phyloP scores from a whole-genome alignment of 2,797 vertebrate species.

The Eulemur mongoz region DNA sequence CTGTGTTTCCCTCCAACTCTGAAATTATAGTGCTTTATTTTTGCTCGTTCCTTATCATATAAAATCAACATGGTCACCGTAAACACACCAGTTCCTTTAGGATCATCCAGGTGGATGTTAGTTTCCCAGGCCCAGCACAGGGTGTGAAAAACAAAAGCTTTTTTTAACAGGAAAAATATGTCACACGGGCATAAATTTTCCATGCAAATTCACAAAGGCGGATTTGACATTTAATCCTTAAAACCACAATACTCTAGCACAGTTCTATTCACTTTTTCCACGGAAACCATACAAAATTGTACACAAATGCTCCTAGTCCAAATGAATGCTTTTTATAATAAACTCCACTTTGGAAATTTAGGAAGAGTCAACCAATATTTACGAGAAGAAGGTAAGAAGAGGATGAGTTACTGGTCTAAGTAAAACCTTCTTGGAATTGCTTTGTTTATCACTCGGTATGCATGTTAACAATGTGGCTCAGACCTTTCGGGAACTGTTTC shows the following conservation, averaged over 20 bases:
- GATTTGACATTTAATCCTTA: constrained; percentile 29
- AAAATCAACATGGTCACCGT: background rate
- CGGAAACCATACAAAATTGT: constrained; percentile 56
- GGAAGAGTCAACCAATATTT: constrained; percentile 27
- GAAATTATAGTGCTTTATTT: background rate
- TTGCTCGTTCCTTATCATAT: background rate
- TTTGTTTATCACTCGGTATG: background rate
- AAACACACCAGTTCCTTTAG: background rate
- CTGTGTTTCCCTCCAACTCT: background rate
- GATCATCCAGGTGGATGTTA: background rate
- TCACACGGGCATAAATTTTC: constrained; percentile 23
- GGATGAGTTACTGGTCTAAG: background rate
- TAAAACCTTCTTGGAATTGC: background rate
- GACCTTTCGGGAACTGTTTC: constrained; percentile 1
- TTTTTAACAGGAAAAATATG: background rate
- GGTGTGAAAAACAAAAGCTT: constrained; percentile 34
- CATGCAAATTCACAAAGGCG: constrained; percentile 10
- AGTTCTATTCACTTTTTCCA: constrained; percentile 63
- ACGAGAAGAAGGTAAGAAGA: constrained; percentile 22
- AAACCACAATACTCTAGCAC: constrained; percentile 52
- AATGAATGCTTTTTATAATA: constrained; percentile 14
- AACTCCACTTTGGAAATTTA: constrained; percentile 20
- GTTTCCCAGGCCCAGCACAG: background rate
- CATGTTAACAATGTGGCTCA: background rate
- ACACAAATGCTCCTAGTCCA: constrained; percentile 20